phyloP scores from a whole-genome alignment of 37 sponge, comb jelly and placozoan genomes.

The Amphimedon queenslandica region DNA sequence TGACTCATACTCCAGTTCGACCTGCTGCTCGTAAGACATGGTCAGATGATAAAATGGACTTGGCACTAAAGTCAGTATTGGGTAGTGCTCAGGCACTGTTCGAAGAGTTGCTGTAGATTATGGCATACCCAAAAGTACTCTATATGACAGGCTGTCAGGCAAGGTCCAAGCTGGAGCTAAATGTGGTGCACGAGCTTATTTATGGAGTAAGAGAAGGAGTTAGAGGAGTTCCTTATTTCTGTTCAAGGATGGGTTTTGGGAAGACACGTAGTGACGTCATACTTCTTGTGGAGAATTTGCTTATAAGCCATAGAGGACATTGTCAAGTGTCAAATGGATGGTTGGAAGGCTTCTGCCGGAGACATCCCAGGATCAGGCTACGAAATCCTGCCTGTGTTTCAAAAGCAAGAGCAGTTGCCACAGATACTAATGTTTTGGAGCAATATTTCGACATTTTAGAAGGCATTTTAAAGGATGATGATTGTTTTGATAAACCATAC shows the following conservation, averaged over 20 bases:
- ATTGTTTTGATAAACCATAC: constrained; percentile 10
- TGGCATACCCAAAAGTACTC: too few relatives aligned
- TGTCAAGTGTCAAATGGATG: too few relatives aligned
- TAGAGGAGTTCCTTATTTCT: neutral
- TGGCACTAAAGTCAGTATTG: too few relatives aligned
- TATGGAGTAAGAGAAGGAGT: neutral
- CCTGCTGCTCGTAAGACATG: too few relatives aligned
- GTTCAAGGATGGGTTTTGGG: neutral
- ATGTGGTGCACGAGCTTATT: too few relatives aligned
- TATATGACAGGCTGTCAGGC: too few relatives aligned
- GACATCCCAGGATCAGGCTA: constrained; percentile 24
- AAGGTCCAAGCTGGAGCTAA: too few relatives aligned
- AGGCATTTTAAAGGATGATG: constrained; percentile 17
- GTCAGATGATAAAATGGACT: too few relatives aligned
- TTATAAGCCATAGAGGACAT: too few relatives aligned
- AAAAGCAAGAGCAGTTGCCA: constrained; percentile 11
- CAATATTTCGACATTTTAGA: constrained; percentile 41
- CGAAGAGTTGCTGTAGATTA: too few relatives aligned
- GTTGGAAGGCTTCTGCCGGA: constrained; percentile 23
- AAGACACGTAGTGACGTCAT: constrained; percentile 6
- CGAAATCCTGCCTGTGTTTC: constrained; percentile 24
- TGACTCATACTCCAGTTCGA: too few relatives aligned
- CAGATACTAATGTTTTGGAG: constrained; percentile 8
- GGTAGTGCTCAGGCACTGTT: too few relatives aligned
- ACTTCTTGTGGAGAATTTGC: constrained; percentile 20